Evolutionary conservation across 2,888 invertebrate species (phyloP), one percentile per base, ranked within the genome.

Genomic region (Cephus pulcher): DNA sequence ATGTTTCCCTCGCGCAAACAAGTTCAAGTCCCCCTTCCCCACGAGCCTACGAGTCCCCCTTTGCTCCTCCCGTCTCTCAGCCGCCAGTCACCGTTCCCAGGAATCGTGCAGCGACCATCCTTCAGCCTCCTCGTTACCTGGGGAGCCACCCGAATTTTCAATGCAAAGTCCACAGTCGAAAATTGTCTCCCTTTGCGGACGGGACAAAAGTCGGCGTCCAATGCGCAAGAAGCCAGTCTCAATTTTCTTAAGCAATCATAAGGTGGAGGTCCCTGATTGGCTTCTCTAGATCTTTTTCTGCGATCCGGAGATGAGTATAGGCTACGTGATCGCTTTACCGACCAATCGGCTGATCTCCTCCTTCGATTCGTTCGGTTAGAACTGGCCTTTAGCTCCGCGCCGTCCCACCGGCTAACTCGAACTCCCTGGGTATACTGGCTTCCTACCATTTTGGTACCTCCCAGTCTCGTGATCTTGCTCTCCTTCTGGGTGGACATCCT

Each of bases 1-100:
- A 86, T 86, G 84, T 82, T 84, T 82, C 80, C 80, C 82, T 78
- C 82, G 82, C 81, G 85, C 85, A 87, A 87, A 88, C 87, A 86
- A 83, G 82, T 11, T 12, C 0, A 0, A 23, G n/a, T 75, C 83
- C 79, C 84, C 70, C 12, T 6, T 32, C 69, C 32, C 69, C 0
- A n/a, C 69, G 30, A 70, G 32, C n/a, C 33, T 3, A 30, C 12
- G 70, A 70, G 33, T 33, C 70, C 30, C 15, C 11, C 70, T n/a
- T 30, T 2, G 70, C 70, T 30, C 33, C 70, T 1, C 12, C 30
- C 70, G 11, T 11, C 23, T 30, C 30, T 11, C 70, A 33, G 32
- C 33, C 15, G 0, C 70, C 70, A 30, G 32, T 70, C 70, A 3
- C 70, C 11, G 32, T 70, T 33, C 33, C 30, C 32, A 4, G 9